Base-by-base conservation (phyloP, 2,888 invertebrate species). In the Psylliodes chrysocephalus region DNA sequence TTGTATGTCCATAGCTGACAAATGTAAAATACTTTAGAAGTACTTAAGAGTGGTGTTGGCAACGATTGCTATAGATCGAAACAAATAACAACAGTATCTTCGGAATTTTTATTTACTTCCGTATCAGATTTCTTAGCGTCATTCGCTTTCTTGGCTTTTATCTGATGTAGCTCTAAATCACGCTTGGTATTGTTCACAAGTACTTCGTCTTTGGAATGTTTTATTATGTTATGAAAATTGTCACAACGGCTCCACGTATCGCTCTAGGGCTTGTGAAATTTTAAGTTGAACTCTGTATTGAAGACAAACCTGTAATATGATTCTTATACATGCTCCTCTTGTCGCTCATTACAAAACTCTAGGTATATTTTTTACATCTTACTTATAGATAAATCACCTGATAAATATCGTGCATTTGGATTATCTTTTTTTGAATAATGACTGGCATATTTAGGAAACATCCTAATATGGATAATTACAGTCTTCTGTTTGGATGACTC, bases 1-100 rank as follows among this genome's bases (percentile, higher is more conserved):
- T n/a, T 71, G 51, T 71, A 73, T 17, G 69, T 71, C 68, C 72
- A 73, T 52, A 69, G 44, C 54, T 65, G 68, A 44, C 61, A 57
- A 60, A 61, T 51, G 56, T 68, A 70, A 70, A 68, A 70, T 1
- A 67, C 67, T 57, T 65, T 55, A 1, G 60, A 66, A 53, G 68
- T 66, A 10, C 60, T 63, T 44, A 70, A 38, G n/a, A 67, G 52
- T 18, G 73, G 70, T 6, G 66, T 68, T n/a, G 71, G 69, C 14
- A 71, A 51, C 30, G 67, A 60, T 62, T 72, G 65, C 49, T 70
- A 71, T 25, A 72, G 47, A 53, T 73, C 71, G 63, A n/a, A n/a
- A n/a, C n/a, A n/a, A n/a, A n/a, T n/a, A n/a, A n/a, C n/a, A n/a
- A n/a, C n/a, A n/a, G n/a, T n/a, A n/a, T n/a, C n/a, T 53, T 35